These are phyloP conservation scores for Smutsia temminckii DNA, from an alignment of 2,797 vertebrate species.

Conservation along the genomic window DNA sequence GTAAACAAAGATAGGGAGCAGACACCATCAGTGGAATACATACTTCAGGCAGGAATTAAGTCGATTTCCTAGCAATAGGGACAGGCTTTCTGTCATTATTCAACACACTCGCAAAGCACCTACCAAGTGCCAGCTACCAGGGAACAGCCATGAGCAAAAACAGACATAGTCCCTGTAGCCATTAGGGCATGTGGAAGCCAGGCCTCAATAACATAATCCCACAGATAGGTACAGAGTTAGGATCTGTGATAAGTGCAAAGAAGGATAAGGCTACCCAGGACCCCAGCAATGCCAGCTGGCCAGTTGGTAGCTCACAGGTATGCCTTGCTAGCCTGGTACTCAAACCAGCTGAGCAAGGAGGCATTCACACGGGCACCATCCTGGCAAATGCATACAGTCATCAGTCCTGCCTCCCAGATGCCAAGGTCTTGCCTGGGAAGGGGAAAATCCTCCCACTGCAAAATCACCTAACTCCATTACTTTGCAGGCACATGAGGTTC, in stretches of 20 bases:
- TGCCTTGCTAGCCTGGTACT: not conserved
- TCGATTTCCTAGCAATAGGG: not conserved
- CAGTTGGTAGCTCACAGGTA: not conserved
- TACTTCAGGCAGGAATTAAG: not conserved
- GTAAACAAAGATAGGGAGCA: constrained; percentile 1
- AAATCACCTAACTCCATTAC: not conserved
- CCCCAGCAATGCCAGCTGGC: not conserved
- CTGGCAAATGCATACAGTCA: not conserved
- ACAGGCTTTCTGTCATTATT: not conserved
- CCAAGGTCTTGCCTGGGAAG: not conserved
- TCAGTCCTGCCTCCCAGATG: not conserved
- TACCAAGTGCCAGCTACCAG: not conserved
- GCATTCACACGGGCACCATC: not conserved
- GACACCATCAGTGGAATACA: not conserved
- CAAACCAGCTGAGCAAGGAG: not conserved
- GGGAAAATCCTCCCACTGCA: not conserved
- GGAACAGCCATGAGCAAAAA: not conserved
- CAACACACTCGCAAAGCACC: not conserved
- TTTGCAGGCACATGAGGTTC: not conserved
- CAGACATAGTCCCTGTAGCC: not conserved
- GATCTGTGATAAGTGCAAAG: not conserved
- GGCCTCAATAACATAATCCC: not conserved
- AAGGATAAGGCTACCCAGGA: not conserved
- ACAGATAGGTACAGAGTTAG: not conserved
- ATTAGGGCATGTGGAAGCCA: not conserved